Base-by-base conservation (phyloP, 30 jellyfish, hydroid and myxozoan genomes). In the Euphysa ruthae region DNA sequence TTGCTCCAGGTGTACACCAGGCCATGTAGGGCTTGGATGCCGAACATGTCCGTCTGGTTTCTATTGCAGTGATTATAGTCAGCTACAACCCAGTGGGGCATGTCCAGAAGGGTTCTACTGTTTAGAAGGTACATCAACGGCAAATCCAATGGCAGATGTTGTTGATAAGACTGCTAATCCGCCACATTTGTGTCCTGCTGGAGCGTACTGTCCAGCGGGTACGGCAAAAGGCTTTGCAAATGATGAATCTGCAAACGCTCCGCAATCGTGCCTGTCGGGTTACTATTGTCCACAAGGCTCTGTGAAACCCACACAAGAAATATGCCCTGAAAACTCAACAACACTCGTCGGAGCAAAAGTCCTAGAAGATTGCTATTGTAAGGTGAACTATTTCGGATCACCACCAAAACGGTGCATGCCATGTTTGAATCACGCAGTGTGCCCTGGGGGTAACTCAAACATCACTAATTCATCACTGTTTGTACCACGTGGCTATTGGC, bases 141-240 rank as follows among this genome's bases (percentile, higher is more conserved):
- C 97, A 13, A 87, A 87, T 56, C 97, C 97, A 55, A 73, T 87
- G 94, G 97, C 97, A 0, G 97, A 87, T 65, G 94, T 87, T 22
- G 70, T 79, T 0, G 97, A 87, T 61, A 87, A 87, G 57, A 87
- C 97, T 4, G 97, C 97, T 43, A 66, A 92, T 0, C 99, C 94
- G 15, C 99, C 99, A 2, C 95, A 91, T 75, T 63, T 81, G 29
- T 91, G 99, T 63, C 99, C 99, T 13, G 94, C 99, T 0, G 99
- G 99, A 13, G 88, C 95, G 23, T 91, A 91, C 70, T 91, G 99
- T 56, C 99, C 99, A 6, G 99, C 99, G 6, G 99, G 99, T 4
- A 91, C 99, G 14, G 99, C 95, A 1, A 74, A 58, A 44, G 66
- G 94, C 6, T 81, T 52, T 26, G 75, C 85, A 21, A 78, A 82